These are phyloP conservation scores for Lagopus leucura DNA, from an alignment of 2,113 vertebrate species.

Conservation along the genomic window DNA sequence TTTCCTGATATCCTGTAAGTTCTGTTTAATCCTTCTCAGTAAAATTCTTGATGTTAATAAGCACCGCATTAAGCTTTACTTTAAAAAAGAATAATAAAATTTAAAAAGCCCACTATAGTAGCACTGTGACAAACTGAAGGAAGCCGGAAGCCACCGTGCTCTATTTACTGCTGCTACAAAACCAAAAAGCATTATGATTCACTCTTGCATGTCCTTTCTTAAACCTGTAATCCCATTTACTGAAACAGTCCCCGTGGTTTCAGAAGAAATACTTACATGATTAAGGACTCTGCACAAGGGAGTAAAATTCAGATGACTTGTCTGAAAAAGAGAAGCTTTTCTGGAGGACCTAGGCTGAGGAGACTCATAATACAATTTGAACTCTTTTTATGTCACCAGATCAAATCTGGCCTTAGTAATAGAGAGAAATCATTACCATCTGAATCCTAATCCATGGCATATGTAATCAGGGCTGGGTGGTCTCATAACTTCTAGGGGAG, in stretches of 20 bases:
- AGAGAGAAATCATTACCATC: conserved; percentile 66
- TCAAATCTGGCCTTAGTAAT: conserved; percentile 52
- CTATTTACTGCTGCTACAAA: background rate
- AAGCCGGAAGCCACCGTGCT: background rate
- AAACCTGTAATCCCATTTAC: background rate
- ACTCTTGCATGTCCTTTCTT: background rate
- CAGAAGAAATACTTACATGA: background rate
- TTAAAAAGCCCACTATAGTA: background rate
- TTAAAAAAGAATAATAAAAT: background rate
- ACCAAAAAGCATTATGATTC: background rate
- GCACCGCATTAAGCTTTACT: background rate
- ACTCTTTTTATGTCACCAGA: conserved; percentile 10
- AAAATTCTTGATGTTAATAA: background rate
- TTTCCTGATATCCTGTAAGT: conserved; percentile 13
- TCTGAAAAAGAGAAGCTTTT: background rate
- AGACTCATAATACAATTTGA: background rate
- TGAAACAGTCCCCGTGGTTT: background rate
- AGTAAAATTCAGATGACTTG: background rate
- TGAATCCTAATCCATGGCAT: conserved; percentile 66
- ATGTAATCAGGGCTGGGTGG: conserved; percentile 51
- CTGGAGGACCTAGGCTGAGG: background rate
- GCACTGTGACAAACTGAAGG: background rate
- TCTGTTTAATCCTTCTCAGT: conserved; percentile 12
- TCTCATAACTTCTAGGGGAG: conserved; percentile 53
- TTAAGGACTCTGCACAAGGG: background rate